A percentile compares a stretch with the other conserved stretches of the same genome.
phyloP scores from a whole-genome alignment of 2,888 invertebrate genomes.

The Bugulina stolonifera region DNA sequence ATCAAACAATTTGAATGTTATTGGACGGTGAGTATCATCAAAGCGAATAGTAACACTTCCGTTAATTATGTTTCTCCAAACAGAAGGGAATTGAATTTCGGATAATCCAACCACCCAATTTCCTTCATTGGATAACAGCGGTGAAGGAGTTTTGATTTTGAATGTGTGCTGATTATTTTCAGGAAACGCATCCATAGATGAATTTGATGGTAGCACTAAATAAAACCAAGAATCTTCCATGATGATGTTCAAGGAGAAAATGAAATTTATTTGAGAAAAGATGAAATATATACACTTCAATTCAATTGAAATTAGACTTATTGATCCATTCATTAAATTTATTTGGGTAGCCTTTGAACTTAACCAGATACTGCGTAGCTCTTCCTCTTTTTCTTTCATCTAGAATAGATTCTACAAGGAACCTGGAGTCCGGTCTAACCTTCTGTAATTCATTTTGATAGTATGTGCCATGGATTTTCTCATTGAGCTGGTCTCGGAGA shows the following conservation, averaged over 20 bases:
- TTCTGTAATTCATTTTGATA: not conserved
- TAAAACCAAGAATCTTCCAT: not conserved
- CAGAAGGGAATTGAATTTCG: not conserved
- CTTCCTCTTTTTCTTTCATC: not conserved
- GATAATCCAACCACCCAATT: not conserved
- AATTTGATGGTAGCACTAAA: not conserved
- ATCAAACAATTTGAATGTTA: not conserved
- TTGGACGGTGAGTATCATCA: not conserved
- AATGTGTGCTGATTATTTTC: not conserved
- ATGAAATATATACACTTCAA: too few relatives aligned
- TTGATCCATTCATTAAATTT: not conserved
- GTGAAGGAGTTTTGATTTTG: not conserved
- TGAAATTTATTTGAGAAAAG: too few relatives aligned
- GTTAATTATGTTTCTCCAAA: not conserved
- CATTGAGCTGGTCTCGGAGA: not conserved
- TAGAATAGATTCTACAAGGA: not conserved
- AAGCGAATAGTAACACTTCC: not conserved
- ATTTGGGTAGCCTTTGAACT: not conserved
- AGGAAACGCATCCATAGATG: not conserved
- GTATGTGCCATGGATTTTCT: not conserved
- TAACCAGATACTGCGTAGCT: not conserved
- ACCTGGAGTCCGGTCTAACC: not conserved
- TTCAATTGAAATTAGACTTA: too few relatives aligned
- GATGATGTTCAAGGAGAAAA: not conserved
- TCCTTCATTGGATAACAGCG: not conserved